These are phyloP conservation scores for Sebastes itinus DNA, from an alignment of 2,797 vertebrate species.

Conservation along the genomic window DNA sequence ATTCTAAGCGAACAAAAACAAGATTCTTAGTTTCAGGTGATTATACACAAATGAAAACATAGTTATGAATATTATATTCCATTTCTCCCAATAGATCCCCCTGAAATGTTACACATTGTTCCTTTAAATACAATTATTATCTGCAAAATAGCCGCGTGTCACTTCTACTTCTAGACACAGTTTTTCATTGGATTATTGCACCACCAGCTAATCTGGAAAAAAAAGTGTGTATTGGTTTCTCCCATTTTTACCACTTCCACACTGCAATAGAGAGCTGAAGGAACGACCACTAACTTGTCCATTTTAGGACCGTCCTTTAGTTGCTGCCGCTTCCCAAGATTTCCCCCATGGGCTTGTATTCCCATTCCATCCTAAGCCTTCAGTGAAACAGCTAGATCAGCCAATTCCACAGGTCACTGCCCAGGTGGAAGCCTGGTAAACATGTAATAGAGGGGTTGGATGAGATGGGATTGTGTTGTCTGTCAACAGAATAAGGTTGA, in stretches of 20 bases:
- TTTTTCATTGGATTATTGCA: neutral
- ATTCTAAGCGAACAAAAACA: no score
- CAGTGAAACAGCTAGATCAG: conserved; percentile 3
- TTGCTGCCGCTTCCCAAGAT: neutral
- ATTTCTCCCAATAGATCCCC: no score
- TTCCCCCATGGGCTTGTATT: conserved; percentile 27
- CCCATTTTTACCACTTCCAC: neutral
- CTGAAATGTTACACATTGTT: no score
- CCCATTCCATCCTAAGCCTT: conserved; percentile 10
- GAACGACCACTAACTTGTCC: neutral
- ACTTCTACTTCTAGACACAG: neutral
- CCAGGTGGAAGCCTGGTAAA: conserved; percentile 31
- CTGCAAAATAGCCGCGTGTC: neutral
- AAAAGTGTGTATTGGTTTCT: neutral
- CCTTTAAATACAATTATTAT: neutral
- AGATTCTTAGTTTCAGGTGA: no score
- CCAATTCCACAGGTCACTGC: conserved; percentile 64
- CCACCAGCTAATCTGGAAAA: neutral
- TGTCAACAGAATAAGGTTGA: conserved; percentile 22
- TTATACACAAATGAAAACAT: no score
- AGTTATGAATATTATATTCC: no score
- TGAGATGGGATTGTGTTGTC: conserved; percentile 41
- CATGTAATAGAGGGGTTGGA: conserved; percentile 12
- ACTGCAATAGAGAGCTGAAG: neutral
- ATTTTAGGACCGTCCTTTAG: conserved; percentile 1